Base-by-base conservation (phyloP, 2,888 invertebrate species). In the Prenolepis imparis region DNA sequence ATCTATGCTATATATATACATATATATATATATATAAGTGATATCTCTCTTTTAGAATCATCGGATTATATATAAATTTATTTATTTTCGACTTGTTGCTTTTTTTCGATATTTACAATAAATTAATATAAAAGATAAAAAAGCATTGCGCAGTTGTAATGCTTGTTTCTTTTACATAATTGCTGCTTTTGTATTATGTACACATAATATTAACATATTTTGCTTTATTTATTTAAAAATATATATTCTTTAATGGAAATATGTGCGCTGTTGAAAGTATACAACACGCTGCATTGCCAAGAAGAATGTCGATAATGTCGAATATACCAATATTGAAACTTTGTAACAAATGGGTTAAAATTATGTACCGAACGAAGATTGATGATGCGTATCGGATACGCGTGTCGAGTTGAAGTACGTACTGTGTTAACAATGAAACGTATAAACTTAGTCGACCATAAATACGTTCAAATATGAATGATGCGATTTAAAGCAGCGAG, bases 401-500 rank as follows among this genome's bases (percentile, higher is more conserved):
- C 41, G 18, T 70, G 73, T 59, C 59, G 59, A 44, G 18, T 72
- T 36, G 73, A 59, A 80, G 44, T 59, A 59, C 72, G 78, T 72
- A 72, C 73, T 59, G 59, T 72, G 59, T 80, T 80, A 80, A 80
- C 78, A 80, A 78, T 78, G 59, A 78, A 80, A 72, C 44, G 36
- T 36, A 24, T 80, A 80, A 80, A 80, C 73, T 73, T 80, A 80
- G 44, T 24, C 78, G 24, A 80, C 44, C 44, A 36, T 80, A 80
- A 80, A 80, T 80, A 72, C 36, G 73, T 44, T 80, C 72, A 72
- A 80, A 80, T 80, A 80, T 72, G 44, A 80, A 80, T 72, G 73
- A 80, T 32, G 44, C 32, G 44, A 59, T 72, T 44, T 73, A 44
- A 59, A 59, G 41, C 32, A 21, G 4, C 44, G 36, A 59, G 24